Base-by-base conservation (phyloP, 2,113 vertebrate genomes). In the Psilopsiagon aurifrons region DNA sequence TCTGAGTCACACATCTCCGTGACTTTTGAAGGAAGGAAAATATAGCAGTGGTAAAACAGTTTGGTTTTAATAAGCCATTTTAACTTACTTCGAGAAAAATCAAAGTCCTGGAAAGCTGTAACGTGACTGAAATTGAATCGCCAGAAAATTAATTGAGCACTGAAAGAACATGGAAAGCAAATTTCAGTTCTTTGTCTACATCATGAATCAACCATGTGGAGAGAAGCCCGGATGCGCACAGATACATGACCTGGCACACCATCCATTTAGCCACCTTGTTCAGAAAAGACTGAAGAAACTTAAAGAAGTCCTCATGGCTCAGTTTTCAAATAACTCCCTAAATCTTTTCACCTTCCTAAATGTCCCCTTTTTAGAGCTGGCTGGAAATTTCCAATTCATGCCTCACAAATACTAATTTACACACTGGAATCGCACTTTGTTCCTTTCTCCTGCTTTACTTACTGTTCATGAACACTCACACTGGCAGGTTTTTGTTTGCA, bases 401-500 rank as follows among this genome's bases (percentile, higher is more conserved):
- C 28, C 55, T 64, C 46, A 67, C 19, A 84, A 80, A 81, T 27
- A 52, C 7, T 62, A 83, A 22, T 28, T 83, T 71, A 33, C 60
- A 28, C 69, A 52, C 39, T 71, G 41, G 81, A 90, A 75, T 68
- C 17, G 31, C 39, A 43, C 8, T 83, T 79, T 14, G 12, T 63
- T 92, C 33, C 19, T 54, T 86, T 82, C 57, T 90, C 51, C 29
- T 51, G 24, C 43, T 94, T 88, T 52, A 64, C 55, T 82, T 69
- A 57, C 37, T 57, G 60, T n/a, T 75, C 33, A 52, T 57, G 47
- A 93, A 71, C 66, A 31, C 41, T 81, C 55, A 31, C 31, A 49
- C 69, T 90, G 75, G 62, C 24, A 60, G 47, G 44, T 88, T 96
- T 86, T 94, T 88, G 66, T 92, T 90, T 94, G 90, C 76, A 96